A percentile compares a stretch with the other conserved stretches of the same genome.
Conservation (phyloP, 2,797 vertebrate species). For the Momotus momota region DNA sequence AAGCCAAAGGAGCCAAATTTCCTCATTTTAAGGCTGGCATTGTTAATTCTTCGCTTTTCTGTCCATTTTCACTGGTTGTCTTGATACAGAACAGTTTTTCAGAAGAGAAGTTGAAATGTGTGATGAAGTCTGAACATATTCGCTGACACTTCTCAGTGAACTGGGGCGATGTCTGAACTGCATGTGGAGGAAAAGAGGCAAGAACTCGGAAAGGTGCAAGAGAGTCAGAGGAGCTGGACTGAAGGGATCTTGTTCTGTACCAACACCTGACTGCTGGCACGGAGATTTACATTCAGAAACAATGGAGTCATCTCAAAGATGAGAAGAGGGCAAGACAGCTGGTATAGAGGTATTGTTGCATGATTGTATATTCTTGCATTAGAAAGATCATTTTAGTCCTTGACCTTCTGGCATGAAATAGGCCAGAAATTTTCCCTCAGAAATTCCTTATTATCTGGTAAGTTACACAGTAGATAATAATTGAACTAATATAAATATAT, state of each 20-base stretch:
- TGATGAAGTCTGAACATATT: background rate
- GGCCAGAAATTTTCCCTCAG: background rate
- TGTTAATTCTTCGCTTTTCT: background rate
- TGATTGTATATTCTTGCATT: constrained; percentile 11
- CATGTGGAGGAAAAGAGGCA: accelerated
- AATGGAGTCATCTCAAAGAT: background rate
- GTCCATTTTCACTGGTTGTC: background rate
- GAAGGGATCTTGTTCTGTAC: background rate
- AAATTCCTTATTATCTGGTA: background rate
- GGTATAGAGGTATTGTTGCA: background rate
- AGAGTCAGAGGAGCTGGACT: background rate
- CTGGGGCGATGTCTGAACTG: background rate
- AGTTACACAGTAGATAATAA: background rate
- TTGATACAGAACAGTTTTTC: background rate
- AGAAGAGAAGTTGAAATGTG: background rate
- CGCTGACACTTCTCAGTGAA: background rate
- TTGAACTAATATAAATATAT: background rate
- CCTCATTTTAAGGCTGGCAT: background rate
- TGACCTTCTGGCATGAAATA: background rate
- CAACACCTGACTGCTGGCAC: background rate
- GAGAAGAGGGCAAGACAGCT: background rate
- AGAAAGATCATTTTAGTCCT: constrained; percentile 29
- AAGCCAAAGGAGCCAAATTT: background rate
- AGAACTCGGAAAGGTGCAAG: background rate
- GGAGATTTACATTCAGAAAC: background rate